Evolutionary conservation across 2,888 invertebrate species (phyloP), one percentile per base, ranked within the genome.

Genomic region (Cerastoderma edule): DNA sequence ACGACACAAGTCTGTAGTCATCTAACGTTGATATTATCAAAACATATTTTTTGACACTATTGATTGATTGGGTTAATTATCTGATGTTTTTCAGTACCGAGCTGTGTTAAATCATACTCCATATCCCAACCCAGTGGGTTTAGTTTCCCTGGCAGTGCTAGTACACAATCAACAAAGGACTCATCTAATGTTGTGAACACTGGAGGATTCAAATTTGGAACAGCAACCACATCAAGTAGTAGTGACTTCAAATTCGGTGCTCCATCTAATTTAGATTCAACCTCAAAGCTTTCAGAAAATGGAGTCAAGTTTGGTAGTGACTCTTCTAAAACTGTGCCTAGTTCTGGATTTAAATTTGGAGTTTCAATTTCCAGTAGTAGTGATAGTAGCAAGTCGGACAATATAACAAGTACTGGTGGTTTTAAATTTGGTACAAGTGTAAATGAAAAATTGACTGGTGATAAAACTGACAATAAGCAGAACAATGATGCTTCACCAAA

Each of bases 341-440:
- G 60, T 60, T 65, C 73, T 50, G 81, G 78, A 30, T 75, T 81
- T 56, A 74, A 74, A 66, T 68, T 78, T 64, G 73, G 73, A 50
- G 24, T 39, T 60, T 13, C 8, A 2, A 35, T 39, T 8, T n/a
- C 35, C 22, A 39, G 60, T 60, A 39, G 24, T 0, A 60, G 39
- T 60, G 60, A 24, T 1, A 60, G 24, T 60, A 46, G 48, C 27
- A 60, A 68, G 19, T 57, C 68, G 30, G 39, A 24, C 1, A 56
- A 44, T 44, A 27, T 28, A n/a, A 19, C 33, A 10, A 30, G 44
- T 39, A 16, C 48, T 24, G 48, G 50, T 68, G 68, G 68, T 35
- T 60, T 69, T 44, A 27, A 69, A 32, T 69, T 69, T 60, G 57
- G 60, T n/a, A 28, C 28, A 22, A 60, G 60, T 60, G 60, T 39